A percentile compares a stretch with the other conserved stretches of the same genome.
Evolutionary conservation across 2,888 invertebrate genomes (phyloP).

Genomic region (Embidobia sp.): DNA sequence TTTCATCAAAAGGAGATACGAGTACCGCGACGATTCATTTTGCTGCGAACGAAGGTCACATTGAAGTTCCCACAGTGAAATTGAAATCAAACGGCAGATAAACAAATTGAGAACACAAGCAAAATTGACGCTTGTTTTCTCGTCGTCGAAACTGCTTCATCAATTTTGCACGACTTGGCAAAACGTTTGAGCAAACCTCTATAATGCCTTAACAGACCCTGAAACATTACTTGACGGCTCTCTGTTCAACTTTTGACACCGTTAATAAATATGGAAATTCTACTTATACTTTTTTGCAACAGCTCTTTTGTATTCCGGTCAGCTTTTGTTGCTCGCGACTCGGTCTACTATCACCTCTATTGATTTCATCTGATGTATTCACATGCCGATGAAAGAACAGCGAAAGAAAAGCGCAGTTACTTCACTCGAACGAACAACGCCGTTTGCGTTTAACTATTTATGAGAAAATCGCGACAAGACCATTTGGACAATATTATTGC

Average conservation of each 20-base stretch:
- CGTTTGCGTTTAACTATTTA: constrained; percentile 29
- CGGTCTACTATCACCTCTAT: constrained; percentile 52
- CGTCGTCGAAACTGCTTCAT: too few relatives aligned
- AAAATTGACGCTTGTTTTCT: too few relatives aligned
- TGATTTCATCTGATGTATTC: constrained; percentile 56
- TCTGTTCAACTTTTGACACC: constrained; percentile 41
- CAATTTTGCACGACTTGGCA: too few relatives aligned
- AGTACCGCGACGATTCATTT: too few relatives aligned
- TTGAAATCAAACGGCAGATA: too few relatives aligned
- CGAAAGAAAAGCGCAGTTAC: constrained; percentile 57
- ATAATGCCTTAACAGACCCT: too few relatives aligned
- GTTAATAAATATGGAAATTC: constrained; percentile 42
- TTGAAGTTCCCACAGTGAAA: too few relatives aligned
- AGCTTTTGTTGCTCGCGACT: constrained; percentile 38
- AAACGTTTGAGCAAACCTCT: too few relatives aligned
- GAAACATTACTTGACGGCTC: too few relatives aligned
- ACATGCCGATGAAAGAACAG: constrained; percentile 46
- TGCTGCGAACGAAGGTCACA: too few relatives aligned
- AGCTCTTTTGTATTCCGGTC: constrained; percentile 16
- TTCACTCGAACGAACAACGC: constrained; percentile 60
- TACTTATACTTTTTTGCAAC: constrained; percentile 31
- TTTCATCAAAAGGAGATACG: too few relatives aligned
- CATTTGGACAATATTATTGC: constrained; percentile 25
- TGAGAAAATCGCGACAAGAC: constrained; percentile 8
- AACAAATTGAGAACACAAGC: too few relatives aligned